phyloP scores from a whole-genome alignment of 2,797 vertebrate species.

The Paramormyrops hopkinsi region DNA sequence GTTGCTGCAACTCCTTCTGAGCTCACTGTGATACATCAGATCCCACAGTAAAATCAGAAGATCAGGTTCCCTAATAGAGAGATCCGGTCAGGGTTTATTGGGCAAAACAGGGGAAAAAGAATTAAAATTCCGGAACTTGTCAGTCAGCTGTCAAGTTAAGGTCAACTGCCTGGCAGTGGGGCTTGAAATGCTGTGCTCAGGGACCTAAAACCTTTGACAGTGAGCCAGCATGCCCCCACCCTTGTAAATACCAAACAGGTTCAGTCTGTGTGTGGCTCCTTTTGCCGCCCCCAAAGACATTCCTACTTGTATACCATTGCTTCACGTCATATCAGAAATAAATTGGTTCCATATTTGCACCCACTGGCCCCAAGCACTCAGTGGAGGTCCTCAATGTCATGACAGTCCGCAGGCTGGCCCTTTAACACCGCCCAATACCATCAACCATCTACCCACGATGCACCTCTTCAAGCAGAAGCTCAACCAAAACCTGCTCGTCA shows the following conservation, averaged over 20 bases:
- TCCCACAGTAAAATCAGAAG: background rate
- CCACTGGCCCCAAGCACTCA: background rate
- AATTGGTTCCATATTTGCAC: slow-evolving; percentile 20
- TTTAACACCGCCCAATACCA: slow-evolving; percentile 1
- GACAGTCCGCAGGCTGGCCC: slow-evolving; percentile 23
- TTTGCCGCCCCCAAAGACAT: background rate
- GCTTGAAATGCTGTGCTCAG: slow-evolving; percentile 17
- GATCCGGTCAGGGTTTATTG: background rate
- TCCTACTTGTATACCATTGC: background rate
- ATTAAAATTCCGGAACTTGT: background rate
- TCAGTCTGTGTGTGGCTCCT: slow-evolving; percentile 15
- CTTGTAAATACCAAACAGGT: slow-evolving; percentile 4
- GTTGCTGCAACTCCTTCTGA: background rate
- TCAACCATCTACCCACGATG: slow-evolving; percentile 20
- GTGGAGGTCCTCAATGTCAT: background rate
- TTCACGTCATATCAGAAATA: background rate
- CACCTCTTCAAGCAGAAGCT: slow-evolving; percentile 11
- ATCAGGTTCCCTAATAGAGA: background rate
- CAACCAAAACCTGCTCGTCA: slow-evolving; percentile 18
- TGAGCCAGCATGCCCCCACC: background rate
- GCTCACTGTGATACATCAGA: background rate
- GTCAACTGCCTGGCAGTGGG: background rate
- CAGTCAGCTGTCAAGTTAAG: background rate
- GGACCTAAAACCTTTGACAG: background rate
- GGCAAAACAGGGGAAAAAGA: background rate